These are phyloP conservation scores for Hormiphora californensis DNA, from an alignment of 37 sponge, comb jelly and placozoan genomes.

Conservation along the genomic window DNA sequence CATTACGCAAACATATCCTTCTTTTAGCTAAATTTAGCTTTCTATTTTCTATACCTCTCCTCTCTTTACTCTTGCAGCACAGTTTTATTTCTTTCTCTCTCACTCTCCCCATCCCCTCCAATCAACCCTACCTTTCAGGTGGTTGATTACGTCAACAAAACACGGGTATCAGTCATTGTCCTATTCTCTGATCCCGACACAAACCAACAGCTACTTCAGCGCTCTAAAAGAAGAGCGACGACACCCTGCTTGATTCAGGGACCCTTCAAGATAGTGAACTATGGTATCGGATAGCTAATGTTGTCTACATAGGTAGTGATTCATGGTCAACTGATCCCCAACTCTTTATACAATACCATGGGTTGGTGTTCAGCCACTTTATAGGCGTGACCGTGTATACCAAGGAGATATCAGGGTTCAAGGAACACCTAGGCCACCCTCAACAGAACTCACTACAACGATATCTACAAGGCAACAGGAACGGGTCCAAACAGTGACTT, in stretches of 20 bases:
- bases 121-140: no score
- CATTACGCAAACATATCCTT: no score
- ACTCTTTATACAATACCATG: background rate
- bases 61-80: no score
- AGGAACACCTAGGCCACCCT: background rate
- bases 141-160: background rate
- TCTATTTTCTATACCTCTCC: no score
- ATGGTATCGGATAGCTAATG: background rate
- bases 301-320: slow-evolving; percentile 15
- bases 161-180: slow-evolving; percentile 13
- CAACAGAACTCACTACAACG: background rate
- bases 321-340: slow-evolving; percentile 35
- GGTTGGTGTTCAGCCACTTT: background rate
- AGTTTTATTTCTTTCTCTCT: no score
- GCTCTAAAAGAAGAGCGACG: no score
- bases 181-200: slow-evolving; percentile 27
- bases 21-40: no score
- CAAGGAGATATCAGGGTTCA: background rate
- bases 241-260: no score
- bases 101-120: no score
- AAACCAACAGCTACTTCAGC: no score
- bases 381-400: slow-evolving; percentile 44
- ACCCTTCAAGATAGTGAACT: no score
- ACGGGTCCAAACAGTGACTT: no score
- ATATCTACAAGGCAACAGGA: background rate